Evolutionary conservation across 2,888 invertebrate genomes (phyloP).

Genomic region (Thera britannica): DNA sequence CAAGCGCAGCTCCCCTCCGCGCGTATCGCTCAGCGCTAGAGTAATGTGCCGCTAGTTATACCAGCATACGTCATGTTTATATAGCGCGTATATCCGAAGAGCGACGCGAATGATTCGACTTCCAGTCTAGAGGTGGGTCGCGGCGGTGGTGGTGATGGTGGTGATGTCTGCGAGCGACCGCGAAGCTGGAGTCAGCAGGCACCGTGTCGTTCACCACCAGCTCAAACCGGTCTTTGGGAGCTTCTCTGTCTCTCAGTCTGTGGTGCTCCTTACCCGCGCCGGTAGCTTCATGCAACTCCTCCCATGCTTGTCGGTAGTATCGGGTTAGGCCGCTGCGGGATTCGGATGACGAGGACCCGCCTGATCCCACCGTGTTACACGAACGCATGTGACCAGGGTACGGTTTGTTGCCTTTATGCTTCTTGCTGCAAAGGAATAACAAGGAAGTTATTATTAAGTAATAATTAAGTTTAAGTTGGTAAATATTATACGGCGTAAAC

Average conservation of each 20-base stretch:
- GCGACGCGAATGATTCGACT: slow-evolving; percentile 83
- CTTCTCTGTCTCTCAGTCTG: slow-evolving; percentile 38
- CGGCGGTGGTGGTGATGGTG: slow-evolving; percentile 92
- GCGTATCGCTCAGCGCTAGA: too few relatives aligned
- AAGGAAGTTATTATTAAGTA: neutral
- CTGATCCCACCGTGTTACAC: slow-evolving; percentile 95
- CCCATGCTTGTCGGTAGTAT: slow-evolving; percentile 97
- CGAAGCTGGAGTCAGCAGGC: slow-evolving; percentile 72
- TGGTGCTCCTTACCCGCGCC: slow-evolving; percentile 80
- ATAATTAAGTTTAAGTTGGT: neutral
- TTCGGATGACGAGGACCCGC: slow-evolving; percentile 94
- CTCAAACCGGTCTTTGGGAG: slow-evolving; percentile 82
- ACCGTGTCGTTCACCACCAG: slow-evolving; percentile 89
- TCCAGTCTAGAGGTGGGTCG: slow-evolving; percentile 85
- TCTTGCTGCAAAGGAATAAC: slow-evolving; percentile 58
- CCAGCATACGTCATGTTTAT: neutral
- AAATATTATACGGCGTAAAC: neutral
- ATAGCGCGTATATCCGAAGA: slow-evolving; percentile 16
- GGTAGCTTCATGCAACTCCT: slow-evolving; percentile 94
- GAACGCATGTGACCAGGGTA: slow-evolving; percentile 95
- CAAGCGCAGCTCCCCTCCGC: too few relatives aligned
- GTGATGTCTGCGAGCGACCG: slow-evolving; percentile 87
- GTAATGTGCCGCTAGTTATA: too few relatives aligned
- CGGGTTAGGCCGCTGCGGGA: slow-evolving; percentile 93
- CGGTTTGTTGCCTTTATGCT: slow-evolving; percentile 89